Conservation (phyloP, 2,113 vertebrate species). For the Toxotes jaculatrix region DNA sequence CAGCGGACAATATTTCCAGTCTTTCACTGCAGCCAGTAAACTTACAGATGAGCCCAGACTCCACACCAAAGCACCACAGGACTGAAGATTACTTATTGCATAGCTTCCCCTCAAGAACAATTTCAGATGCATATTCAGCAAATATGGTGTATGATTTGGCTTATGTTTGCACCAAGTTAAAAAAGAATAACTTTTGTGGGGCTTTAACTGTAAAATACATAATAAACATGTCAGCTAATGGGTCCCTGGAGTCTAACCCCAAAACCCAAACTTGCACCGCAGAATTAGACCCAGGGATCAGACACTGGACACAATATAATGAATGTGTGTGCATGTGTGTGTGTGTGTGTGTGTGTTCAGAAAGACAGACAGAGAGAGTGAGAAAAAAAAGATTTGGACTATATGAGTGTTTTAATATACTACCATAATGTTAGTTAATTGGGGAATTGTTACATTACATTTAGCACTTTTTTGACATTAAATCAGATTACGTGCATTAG, state of each 20-base stretch:
- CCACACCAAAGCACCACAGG: constrained; percentile 19
- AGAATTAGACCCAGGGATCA: constrained; percentile 12
- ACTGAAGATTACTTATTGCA: background rate
- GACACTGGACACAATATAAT: background rate
- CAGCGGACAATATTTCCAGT: constrained; percentile 35
- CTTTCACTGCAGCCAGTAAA: constrained; percentile 28
- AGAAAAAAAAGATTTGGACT: background rate
- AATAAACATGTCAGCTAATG: constrained; percentile 42
- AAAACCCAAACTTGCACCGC: constrained; percentile 37
- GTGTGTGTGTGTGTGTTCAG: background rate
- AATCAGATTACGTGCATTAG: too few relatives aligned
- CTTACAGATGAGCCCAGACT: constrained; percentile 30
- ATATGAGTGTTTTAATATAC: too few relatives aligned
- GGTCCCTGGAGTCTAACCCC: constrained; percentile 26
- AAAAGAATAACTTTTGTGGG: constrained; percentile 12
- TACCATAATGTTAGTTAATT: background rate
- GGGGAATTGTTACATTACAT: too few relatives aligned
- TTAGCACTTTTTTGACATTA: too few relatives aligned
- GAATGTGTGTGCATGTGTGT: background rate
- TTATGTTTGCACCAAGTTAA: background rate
- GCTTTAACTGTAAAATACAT: constrained; percentile 17
- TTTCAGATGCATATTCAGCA: constrained; percentile 17
- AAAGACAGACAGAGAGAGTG: background rate
- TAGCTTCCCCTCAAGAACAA: background rate
- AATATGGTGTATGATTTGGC: constrained; percentile 9